Evolutionary conservation across 2,113 vertebrate species (phyloP), one percentile per base, ranked within the genome.

Genomic region (Alouatta palliata): DNA sequence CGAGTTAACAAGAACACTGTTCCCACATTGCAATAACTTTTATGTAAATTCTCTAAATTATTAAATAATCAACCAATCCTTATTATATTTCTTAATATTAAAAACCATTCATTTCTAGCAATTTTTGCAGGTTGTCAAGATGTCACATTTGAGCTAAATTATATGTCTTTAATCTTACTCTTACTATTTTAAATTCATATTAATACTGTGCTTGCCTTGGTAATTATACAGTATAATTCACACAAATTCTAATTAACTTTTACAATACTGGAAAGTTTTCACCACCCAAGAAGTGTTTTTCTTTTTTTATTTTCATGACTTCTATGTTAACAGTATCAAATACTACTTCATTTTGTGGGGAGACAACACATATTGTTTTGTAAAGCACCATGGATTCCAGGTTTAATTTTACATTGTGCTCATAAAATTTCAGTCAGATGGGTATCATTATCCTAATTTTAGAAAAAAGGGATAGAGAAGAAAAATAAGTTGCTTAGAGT

Each of bases 181-280:
- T 68, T 96, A 73, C 61, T 61, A 76, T 93, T 96, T 94, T 95
- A 97, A 94, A 96, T 94, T 89, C 47, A 52, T 85, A 93, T 89
- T 86, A 96, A 87, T 88, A 83, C 40, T 83, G 8, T 2, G 54
- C 71, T 95, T 47, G 1, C 23, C 40, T 86, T 83, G 68, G 20
- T 93, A 89, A 94, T 93, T 97, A 94, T 85, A 94, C 97, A 91
- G 49, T 96, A 86, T 93, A 94, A 91, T 91, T 95, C 86, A 80
- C 16, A 84, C 12, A 80, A 84, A 87, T 96, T 23, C 66, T 93
- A 95, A 95, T 89, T 97, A 95, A 95, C 47, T 97, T 97, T 93
- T 83, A 87, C 10, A 80, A 83, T 49, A 91, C 27, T 80, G 8
- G 37, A 70, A 83, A 91, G n/a, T 87, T 96, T 83, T 94, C 73